Conservation (phyloP, 1,140 invertebrate species). For the Galendromus occidentalis region DNA sequence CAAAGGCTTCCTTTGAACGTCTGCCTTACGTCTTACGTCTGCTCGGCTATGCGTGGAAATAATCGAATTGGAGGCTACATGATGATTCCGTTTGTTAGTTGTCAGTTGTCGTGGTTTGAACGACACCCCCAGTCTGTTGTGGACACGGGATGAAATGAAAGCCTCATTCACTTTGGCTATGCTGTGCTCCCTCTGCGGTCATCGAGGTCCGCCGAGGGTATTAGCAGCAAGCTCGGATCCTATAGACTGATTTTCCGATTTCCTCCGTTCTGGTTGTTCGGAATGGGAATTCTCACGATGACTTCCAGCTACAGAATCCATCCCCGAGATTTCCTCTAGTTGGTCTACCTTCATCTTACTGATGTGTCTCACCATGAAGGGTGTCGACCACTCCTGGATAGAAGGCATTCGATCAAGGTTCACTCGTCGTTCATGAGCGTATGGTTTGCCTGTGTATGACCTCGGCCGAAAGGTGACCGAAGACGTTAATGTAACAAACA, state of each 20-base stretch:
- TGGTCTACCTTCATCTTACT: background rate
- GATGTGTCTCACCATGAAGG: background rate
- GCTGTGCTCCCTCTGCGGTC: background rate
- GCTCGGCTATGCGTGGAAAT: too few relatives aligned
- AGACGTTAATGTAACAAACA: background rate
- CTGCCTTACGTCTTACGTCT: too few relatives aligned
- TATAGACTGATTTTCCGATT: too few relatives aligned
- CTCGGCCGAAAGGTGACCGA: background rate
- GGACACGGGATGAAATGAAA: slow-evolving; percentile 4
- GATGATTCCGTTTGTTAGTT: too few relatives aligned
- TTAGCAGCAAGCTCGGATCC: background rate
- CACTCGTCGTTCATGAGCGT: background rate
- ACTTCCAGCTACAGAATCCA: too few relatives aligned
- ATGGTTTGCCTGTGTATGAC: background rate
- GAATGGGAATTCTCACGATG: too few relatives aligned
- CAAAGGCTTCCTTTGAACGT: too few relatives aligned
- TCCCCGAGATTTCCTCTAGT: background rate
- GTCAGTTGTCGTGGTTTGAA: background rate
- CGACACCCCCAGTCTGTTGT: background rate
- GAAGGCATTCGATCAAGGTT: background rate
- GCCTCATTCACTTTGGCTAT: background rate
- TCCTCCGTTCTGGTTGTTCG: too few relatives aligned
- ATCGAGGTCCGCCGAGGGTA: background rate
- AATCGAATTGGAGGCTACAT: too few relatives aligned
- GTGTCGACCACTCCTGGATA: background rate